A percentile compares a stretch with the other conserved stretches of the same genome.
These are phyloP conservation scores for Zosterops japonicus DNA, from an alignment of 2,113 vertebrate species.

Conservation along the genomic window DNA sequence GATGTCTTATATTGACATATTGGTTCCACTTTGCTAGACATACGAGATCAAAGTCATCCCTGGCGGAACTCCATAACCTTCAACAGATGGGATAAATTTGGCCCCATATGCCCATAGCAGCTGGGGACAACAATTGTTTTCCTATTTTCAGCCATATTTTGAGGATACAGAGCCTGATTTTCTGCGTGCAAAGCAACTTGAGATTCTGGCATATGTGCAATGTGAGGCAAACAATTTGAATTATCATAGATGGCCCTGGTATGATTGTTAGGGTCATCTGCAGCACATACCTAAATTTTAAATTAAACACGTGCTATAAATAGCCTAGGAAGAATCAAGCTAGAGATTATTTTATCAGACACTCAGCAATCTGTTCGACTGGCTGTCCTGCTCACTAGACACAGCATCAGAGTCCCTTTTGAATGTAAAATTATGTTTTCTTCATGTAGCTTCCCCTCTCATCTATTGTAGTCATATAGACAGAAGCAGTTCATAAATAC, in stretches of 20 bases:
- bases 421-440: conserved; percentile 32
- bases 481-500: conserved; percentile 45
- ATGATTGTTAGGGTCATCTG: conserved; percentile 24
- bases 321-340: conserved; percentile 47
- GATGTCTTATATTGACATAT: conserved; percentile 34
- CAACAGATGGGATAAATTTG: conserved; percentile 51
- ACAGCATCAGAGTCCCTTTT: conserved; percentile 39
- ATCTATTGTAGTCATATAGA: conserved; percentile 47
- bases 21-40: conserved; percentile 51
- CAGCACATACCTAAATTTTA: conserved; percentile 30
- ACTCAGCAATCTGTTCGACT: conserved; percentile 36
- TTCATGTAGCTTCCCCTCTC: conserved; percentile 29
- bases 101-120: conserved; percentile 12
- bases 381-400: conserved; percentile 12
- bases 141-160: conserved; percentile 1
- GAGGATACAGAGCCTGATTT: neutral
- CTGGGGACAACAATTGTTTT: conserved; percentile 41
- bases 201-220: neutral
- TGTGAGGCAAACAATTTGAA: neutral
- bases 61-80: conserved; percentile 46
- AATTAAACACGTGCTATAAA: conserved; percentile 45
- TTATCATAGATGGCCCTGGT: neutral
- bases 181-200: neutral
- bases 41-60: conserved; percentile 45
- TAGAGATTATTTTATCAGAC: conserved; percentile 55